Evolutionary conservation across 2,888 invertebrate genomes (phyloP).

Genomic region (Epinotia nisella): DNA sequence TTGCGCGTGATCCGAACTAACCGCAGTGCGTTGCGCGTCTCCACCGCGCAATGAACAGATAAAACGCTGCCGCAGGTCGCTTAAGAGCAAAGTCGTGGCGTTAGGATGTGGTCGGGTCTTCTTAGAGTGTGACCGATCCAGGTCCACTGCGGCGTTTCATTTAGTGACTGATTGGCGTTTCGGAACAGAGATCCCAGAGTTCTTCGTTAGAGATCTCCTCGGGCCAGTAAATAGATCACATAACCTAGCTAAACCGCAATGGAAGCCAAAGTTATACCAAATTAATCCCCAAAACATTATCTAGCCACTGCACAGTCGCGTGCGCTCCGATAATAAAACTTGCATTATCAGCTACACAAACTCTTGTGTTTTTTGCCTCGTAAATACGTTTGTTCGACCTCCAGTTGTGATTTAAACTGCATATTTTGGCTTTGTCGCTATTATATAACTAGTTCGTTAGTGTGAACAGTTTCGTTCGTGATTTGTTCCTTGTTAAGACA

Average conservation of each 20-base stretch:
- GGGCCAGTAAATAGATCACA: no score
- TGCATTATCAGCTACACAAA: constrained; percentile 62
- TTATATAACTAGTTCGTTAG: not conserved
- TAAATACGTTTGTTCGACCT: constrained; percentile 34
- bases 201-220: no score
- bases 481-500: not conserved
- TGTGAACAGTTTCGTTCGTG: not conserved
- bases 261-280: constrained; percentile 46
- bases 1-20: no score
- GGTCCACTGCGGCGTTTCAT: no score
- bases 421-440: constrained; percentile 38
- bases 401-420: constrained; percentile 31
- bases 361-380: constrained; percentile 49
- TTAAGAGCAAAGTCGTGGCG: no score
- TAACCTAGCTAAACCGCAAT: constrained; percentile 15
- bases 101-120: no score
- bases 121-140: no score
- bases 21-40: no score
- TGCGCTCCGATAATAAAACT: constrained; percentile 74
- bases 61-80: no score
- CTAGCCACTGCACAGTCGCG: constrained; percentile 64
- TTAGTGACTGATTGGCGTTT: no score
- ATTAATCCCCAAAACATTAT: constrained; percentile 56
- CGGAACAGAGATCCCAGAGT: no score
- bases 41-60: no score